Percentiles rank a stretch among this genome's conserved stretches.
Conservation (phyloP, 2,797 vertebrate species). For the Tarsius wallacei region DNA sequence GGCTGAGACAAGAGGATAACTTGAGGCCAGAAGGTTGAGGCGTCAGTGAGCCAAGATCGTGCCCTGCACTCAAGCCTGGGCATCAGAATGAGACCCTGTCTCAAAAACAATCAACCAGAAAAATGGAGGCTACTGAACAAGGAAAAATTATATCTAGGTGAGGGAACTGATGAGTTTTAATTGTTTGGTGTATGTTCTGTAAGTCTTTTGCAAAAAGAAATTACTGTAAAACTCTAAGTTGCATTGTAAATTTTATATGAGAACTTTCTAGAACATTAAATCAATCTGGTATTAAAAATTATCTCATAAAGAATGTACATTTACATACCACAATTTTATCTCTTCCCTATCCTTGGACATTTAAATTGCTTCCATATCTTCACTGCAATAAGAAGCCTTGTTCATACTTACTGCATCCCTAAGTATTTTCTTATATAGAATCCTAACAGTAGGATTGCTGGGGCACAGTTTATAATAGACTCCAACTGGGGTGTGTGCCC, state of each 20-base stretch:
- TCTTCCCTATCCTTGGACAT: not conserved
- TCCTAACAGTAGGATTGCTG: not conserved
- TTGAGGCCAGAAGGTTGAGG: too few species aligned
- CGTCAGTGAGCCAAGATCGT: too few species aligned
- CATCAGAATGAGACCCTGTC: too few species aligned
- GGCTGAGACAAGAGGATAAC: too few species aligned
- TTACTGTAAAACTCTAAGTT: constrained; percentile 39
- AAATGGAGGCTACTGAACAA: constrained; percentile 16
- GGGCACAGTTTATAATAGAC: not conserved
- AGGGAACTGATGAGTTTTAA: not conserved
- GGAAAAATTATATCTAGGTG: not conserved
- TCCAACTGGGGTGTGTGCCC: not conserved
- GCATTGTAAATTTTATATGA: constrained; percentile 42
- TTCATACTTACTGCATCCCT: not conserved
- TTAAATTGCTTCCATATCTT: constrained; percentile 35
- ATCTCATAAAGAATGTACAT: constrained; percentile 19
- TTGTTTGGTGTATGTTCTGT: not conserved
- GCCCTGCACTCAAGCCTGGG: too few species aligned
- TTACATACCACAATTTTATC: constrained; percentile 16
- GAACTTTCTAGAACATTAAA: constrained; percentile 15
- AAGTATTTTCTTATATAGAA: constrained; percentile 15
- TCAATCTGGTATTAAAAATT: constrained; percentile 9
- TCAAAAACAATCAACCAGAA: constrained; percentile 50
- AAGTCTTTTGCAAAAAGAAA: constrained; percentile 4
- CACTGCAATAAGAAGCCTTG: not conserved